Percentiles rank a stretch among this genome's conserved stretches.
These are phyloP conservation scores for Lacerta agilis DNA, from an alignment of 2,797 vertebrate genomes.

Conservation along the genomic window DNA sequence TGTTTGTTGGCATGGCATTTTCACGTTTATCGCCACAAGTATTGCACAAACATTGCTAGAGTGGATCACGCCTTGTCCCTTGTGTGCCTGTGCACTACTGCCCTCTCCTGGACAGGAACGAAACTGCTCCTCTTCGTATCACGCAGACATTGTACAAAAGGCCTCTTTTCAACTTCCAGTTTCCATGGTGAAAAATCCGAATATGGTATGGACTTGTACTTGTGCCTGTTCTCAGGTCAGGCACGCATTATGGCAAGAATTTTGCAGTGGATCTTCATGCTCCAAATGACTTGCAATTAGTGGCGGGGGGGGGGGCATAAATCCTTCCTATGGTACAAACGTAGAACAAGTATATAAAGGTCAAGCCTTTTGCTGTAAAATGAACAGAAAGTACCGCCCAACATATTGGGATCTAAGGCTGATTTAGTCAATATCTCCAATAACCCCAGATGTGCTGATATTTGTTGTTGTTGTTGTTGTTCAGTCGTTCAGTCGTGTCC, in stretches of 20 bases:
- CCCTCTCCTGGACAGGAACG: constrained; percentile 12
- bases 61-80: neutral
- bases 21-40: neutral
- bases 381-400: neutral
- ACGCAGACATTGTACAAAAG: neutral
- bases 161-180: neutral
- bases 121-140: neutral
- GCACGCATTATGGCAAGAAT: neutral
- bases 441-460: neutral
- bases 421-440: neutral
- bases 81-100: constrained; percentile 1
- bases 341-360: too few species aligned
- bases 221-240: neutral
- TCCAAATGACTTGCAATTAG: neutral
- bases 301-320: neutral
- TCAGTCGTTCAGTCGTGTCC: too few species aligned
- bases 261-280: neutral
- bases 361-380: neutral
- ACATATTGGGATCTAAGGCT: neutral
- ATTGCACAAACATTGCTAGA: neutral
- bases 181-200: neutral
- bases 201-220: neutral
- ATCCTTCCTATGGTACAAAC: neutral
- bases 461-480: too few species aligned
- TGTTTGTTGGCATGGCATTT: neutral